Conservation (phyloP, 1,140 invertebrate genomes). For the Rhopalosiphum padi region DNA sequence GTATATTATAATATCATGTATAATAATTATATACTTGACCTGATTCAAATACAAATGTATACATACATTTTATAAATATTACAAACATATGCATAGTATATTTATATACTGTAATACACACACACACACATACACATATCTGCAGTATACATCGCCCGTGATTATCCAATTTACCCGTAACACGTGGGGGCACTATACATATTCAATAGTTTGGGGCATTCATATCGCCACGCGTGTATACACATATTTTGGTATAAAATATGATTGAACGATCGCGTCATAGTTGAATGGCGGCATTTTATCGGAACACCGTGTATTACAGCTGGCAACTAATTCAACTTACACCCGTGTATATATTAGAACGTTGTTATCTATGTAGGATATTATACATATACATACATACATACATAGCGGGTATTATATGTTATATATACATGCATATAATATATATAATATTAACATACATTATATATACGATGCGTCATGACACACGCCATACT, state of each 20-base stretch:
- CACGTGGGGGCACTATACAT: not conserved
- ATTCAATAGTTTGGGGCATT: not conserved
- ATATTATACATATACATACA: not conserved
- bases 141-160: too few relatives aligned
- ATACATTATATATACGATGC: not conserved
- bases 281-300: not conserved
- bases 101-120: too few relatives aligned
- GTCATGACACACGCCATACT: not conserved
- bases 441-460: not conserved
- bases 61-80: too few relatives aligned
- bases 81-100: too few relatives aligned
- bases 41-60: too few relatives aligned
- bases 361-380: not conserved
- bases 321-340: constrained; percentile 10
- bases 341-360: not conserved
- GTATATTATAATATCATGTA: too few relatives aligned
- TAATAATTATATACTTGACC: too few relatives aligned
- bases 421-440: not conserved
- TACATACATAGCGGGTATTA: too few relatives aligned
- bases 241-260: not conserved
- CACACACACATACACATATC: too few relatives aligned
- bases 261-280: constrained; percentile 21
- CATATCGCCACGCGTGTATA: not conserved
- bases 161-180: not conserved
- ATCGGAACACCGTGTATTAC: constrained; percentile 22